Conservation (phyloP, 2,797 vertebrate genomes). For the Pseudocheirus occidentalis region DNA sequence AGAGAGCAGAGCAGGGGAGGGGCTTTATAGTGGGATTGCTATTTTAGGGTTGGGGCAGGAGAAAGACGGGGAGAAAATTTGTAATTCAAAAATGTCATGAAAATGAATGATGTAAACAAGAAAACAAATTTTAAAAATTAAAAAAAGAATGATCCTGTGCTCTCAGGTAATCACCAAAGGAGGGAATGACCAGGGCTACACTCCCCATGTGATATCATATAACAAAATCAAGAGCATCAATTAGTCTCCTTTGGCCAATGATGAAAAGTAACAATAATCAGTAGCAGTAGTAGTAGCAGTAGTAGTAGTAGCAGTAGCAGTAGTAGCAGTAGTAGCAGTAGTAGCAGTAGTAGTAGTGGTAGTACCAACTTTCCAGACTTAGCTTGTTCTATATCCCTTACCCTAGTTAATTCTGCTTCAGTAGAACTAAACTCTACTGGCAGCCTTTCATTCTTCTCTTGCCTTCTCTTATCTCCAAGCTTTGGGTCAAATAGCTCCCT, state of each 20-base stretch:
- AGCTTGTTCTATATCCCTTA: neutral
- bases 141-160: neutral
- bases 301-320: no score
- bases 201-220: neutral
- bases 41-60: no score
- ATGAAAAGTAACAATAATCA: neutral
- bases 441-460: neutral
- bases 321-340: no score
- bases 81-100: no score
- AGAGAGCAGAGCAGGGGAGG: no score
- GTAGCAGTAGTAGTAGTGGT: no score
- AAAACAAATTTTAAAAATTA: no score
- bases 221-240: neutral
- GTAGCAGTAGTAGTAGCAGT: no score
- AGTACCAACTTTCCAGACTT: neutral
- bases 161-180: neutral
- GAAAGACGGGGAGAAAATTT: no score
- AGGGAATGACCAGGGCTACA: neutral
- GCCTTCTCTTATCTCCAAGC: neutral
- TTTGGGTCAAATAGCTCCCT: neutral
- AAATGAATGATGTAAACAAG: no score
- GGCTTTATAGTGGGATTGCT: no score
- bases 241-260: neutral
- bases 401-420: neutral
- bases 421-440: neutral